Evolutionary conservation across 2,888 invertebrate genomes (phyloP), one percentile per base, ranked within the genome.

Genomic region (Sclerodermus sp.): DNA sequence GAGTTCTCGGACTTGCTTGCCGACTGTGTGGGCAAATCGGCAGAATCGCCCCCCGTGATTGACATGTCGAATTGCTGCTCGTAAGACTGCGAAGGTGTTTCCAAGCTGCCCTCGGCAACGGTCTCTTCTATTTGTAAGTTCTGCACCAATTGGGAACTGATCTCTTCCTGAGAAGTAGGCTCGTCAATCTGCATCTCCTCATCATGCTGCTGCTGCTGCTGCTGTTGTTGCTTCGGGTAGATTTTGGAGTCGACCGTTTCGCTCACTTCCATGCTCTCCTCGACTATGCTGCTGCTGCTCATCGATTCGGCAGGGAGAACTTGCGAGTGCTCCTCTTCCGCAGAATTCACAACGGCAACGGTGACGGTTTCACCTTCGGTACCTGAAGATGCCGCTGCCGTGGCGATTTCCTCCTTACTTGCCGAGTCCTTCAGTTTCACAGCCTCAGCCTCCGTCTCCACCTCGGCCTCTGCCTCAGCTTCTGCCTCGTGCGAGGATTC

Each of bases 71-170:
- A 67, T 30, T 72, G 70, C n/a, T n/a, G n/a, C 23, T 74, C 70
- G 45, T 70, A 76, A 2, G 77, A 77, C 23, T 77, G 76, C 1
- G 77, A 75, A 1, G 74, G 75, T 5, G 61, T 55, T 50, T 76
- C 74, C 42, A 73, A 68, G 57, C 64, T 68, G 40, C 57, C 51
- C 43, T 70, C 74, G 12, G 58, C 61, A 32, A 57, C 56, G 5
- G 56, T 52, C 15, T 68, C 60, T 4, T 62, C 66, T 12, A 67
- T 58, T 15, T 47, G 57, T 32, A 62, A 41, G 30, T 67, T 62
- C 16, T 55, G 30, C 45, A 41, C 4, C 52, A 45, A 29, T 47
- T 34, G 37, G 16, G 49, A n/a, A 36, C 14, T 31, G 23, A 51
- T 52, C 8, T 30, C 30, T 30, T 30, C 30, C 30, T 8, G 23